Base-by-base conservation (phyloP, 2,113 vertebrate genomes). In the Chionodraco myersi region DNA sequence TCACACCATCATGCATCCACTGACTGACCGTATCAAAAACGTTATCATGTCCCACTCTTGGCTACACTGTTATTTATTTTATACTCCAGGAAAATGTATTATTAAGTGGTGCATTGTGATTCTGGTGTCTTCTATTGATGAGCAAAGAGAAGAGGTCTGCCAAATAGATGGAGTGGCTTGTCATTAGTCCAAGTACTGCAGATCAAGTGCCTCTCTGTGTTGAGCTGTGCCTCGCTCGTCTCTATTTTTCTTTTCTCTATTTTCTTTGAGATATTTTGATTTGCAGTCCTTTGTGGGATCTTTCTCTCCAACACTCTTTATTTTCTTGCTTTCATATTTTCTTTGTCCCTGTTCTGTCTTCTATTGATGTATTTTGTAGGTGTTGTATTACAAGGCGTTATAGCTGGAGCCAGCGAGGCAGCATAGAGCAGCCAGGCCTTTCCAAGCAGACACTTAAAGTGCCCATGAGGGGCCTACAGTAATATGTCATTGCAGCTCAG, bases 401-500 rank as follows among this genome's bases (percentile, higher is more conserved):
- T 77, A 44, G 62, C 51, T 53, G 4, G 26, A 66, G 63, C 61
- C 58, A 47, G 48, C 36, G 69, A 79, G 62, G 64, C 51, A 75
- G 47, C 77, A 57, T 13, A 14, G 53, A 75, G 79, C 80, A 83
- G 80, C 87, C 84, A 68, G 54, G 72, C 73, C 66, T 54, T 41
- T 73, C 68, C 75, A 60, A 60, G 68, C 75, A 90, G 88, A 91
- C 82, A 83, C 47, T 69, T 21, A 81, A 83, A 85, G 77, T 51
- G 70, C 75, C 75, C 91, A 90, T 82, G 49, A 80, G 92, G 70
- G 88, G 54, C 79, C 60, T 47, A 60, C 75, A 15, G 80, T 86
- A 90, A 93, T 91, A 87, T 68, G 82, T 82, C 90, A 85, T 83
- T 60, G 79, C 88, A 83, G 88, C 82, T 89, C 80, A 36, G 72